Evolutionary conservation across 2,797 vertebrate species (phyloP), one percentile per base, ranked within the genome.

Genomic region (Chromis chromis): DNA sequence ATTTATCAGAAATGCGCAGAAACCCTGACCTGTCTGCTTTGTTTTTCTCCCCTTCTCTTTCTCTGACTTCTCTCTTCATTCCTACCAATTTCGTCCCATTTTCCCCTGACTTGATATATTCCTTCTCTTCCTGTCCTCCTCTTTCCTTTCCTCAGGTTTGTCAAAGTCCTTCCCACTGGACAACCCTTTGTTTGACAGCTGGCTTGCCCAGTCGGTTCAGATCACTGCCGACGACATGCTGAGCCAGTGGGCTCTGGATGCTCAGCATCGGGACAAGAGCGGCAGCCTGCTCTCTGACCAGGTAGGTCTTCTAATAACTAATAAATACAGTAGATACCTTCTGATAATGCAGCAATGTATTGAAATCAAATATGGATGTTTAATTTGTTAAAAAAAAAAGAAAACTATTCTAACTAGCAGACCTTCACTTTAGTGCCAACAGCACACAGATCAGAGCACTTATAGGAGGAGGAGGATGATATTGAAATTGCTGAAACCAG

Each of bases 141-240:
- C 25, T 16, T 9, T 40, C 46, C 40, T 33, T 65, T 63, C 36
- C 39, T 13, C 89, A 98, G 97, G 96, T 88, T 93, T 99, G 78
- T 95, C 97, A 31, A 96, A 96, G 76, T 95, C 97, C 54, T 97
- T 98, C 90, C 97, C 98, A 27, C 93, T 99, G 78, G 97, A 97
- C 0, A 96, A 95, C 87, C 95, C 97, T 19, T 94, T 98, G 93
- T 98, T 99, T 81, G 97, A 98, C 92, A 98, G 96, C 94, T 99
- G 97, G 98, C 89, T 98, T 81, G 97, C 97, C 0, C 96, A 97
- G 89, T 97, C 98, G 0, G 96, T 99, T 61, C 97, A 99, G 93
- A 99, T 98, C 93, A 97, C 97, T 0, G 95, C 98, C 0, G 97
- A 99, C 58, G 97, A 98, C 93, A 95, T 98, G 96, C 95, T 97